Evolutionary conservation across 2,888 invertebrate species (phyloP).

Genomic region (Mongoloraphidia duomilia): DNA sequence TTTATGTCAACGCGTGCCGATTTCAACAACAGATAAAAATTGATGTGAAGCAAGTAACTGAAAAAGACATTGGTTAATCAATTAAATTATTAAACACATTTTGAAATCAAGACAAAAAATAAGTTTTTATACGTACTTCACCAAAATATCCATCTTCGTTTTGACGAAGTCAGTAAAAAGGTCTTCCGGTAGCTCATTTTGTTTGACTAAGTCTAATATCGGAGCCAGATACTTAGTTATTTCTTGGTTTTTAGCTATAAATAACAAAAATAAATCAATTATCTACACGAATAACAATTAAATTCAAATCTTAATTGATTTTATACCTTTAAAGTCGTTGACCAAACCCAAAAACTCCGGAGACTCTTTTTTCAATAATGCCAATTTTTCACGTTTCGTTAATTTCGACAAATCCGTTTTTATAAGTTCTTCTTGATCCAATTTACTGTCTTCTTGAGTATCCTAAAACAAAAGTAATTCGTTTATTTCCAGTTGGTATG

Average conservation of each 20-base stretch:
- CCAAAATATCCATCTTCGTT: constrained; percentile 46
- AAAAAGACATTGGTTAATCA: constrained; percentile 21
- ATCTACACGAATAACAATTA: not conserved
- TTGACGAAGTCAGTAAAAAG: constrained; percentile 55
- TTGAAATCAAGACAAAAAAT: not conserved
- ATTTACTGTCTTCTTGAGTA: constrained; percentile 19
- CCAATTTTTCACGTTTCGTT: constrained; percentile 58
- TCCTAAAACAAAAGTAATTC: constrained; percentile 18
- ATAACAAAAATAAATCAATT: constrained; percentile 11
- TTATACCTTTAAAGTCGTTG: constrained; percentile 60
- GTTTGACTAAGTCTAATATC: constrained; percentile 45
- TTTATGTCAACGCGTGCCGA: constrained; percentile 53
- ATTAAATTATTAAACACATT: too few relatives aligned
- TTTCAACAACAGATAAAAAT: constrained; percentile 74
- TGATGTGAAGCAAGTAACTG: constrained; percentile 77
- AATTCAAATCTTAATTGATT: not conserved
- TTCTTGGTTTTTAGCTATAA: constrained; percentile 1
- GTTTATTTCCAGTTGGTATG: constrained; percentile 6
- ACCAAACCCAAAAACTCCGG: constrained; percentile 72
- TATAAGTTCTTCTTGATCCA: constrained; percentile 40
- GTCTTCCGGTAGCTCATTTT: constrained; percentile 45
- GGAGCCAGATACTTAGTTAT: constrained; percentile 43
- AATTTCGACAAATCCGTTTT: constrained; percentile 64
- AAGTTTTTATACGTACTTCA: not conserved
- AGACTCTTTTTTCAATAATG: constrained; percentile 68